Evolutionary conservation across 2,797 vertebrate species (phyloP).

Genomic region (Sebastes glaucus): DNA sequence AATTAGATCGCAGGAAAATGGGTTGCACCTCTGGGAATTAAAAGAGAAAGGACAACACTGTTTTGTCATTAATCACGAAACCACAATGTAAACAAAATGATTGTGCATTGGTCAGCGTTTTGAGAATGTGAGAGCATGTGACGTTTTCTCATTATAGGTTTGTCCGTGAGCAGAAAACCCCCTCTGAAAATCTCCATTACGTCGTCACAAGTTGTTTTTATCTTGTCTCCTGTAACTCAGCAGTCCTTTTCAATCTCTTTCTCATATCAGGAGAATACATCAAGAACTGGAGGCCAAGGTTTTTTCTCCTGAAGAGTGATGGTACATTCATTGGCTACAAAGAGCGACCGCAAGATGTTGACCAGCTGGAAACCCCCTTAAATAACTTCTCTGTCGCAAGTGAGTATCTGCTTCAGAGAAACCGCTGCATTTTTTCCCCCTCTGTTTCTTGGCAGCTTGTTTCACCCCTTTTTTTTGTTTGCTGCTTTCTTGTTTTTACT

Average conservation of each 20-base stretch:
- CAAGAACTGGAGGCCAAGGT: slow-evolving; percentile 97
- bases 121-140: slow-evolving; percentile 4
- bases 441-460: slow-evolving; percentile 45
- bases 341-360: slow-evolving; percentile 94
- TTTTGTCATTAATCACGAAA: slow-evolving; percentile 29
- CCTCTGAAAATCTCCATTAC: background rate
- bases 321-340: slow-evolving; percentile 98
- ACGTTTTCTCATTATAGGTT: slow-evolving; percentile 1
- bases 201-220: slow-evolving; percentile 5
- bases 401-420: slow-evolving; percentile 83
- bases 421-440: slow-evolving; percentile 41
- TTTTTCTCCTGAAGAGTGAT: slow-evolving; percentile 96
- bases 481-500: slow-evolving; percentile 21
- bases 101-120: slow-evolving; percentile 9
- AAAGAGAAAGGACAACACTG: slow-evolving; percentile 22
- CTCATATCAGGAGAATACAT: slow-evolving; percentile 92
- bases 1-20: slow-evolving; percentile 51
- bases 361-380: slow-evolving; percentile 95
- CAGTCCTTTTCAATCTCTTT: slow-evolving; percentile 28
- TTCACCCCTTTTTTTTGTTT: slow-evolving; percentile 37
- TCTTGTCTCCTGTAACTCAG: background rate
- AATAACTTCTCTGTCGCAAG: slow-evolving; percentile 99
- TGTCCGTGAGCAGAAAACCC: background rate
- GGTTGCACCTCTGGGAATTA: slow-evolving; percentile 16
- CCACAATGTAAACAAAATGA: slow-evolving; percentile 23